Evolutionary conservation across 2,888 invertebrate genomes (phyloP).

Genomic region (Sesamia inferens): DNA sequence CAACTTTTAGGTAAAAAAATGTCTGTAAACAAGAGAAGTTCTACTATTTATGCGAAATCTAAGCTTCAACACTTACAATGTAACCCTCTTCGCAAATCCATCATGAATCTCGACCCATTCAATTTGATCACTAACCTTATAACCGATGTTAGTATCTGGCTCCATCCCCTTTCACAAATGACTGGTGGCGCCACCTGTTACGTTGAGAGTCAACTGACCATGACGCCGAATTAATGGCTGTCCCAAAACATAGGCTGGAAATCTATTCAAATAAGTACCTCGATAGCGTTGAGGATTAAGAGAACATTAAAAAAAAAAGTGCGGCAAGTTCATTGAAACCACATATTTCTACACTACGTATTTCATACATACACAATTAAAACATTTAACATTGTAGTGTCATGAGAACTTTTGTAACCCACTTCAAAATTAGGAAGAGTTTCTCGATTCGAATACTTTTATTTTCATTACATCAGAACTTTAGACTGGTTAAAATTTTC

Average conservation of each 20-base stretch:
- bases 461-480: too few relatives aligned
- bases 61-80: not conserved
- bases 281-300: not conserved
- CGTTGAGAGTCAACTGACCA: constrained; percentile 23
- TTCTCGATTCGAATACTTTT: too few relatives aligned
- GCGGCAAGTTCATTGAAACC: too few relatives aligned
- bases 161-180: not conserved
- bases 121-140: constrained; percentile 1
- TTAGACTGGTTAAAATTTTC: too few relatives aligned
- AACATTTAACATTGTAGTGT: too few relatives aligned
- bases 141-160: constrained; percentile 1
- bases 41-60: not conserved
- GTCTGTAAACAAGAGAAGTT: not conserved
- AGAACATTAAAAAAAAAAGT: not conserved
- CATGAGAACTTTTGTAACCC: too few relatives aligned
- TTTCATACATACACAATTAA: too few relatives aligned
- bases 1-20: too few relatives aligned
- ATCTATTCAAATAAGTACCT: not conserved
- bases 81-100: not conserved
- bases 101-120: not conserved
- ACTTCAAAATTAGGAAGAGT: too few relatives aligned
- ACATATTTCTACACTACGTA: too few relatives aligned
- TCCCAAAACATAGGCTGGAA: constrained; percentile 29
- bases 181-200: constrained; percentile 40
- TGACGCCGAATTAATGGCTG: constrained; percentile 18